Conservation (phyloP, 2,888 invertebrate species). For the Tenthredo amoena region DNA sequence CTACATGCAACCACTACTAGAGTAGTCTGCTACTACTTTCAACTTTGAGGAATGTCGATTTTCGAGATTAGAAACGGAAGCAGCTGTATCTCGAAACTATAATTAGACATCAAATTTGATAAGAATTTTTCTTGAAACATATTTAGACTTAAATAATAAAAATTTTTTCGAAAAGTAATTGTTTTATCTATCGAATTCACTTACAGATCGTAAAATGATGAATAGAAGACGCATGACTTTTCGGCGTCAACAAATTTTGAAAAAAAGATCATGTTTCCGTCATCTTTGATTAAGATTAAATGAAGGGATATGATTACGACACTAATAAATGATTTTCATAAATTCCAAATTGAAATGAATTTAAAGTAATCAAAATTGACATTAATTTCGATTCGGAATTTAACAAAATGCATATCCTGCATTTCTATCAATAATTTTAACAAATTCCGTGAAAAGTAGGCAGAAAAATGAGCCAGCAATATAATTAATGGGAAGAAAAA, state of each 20-base stretch:
- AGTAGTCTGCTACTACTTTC: constrained; percentile 4
- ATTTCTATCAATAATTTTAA: neutral
- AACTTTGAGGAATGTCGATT: neutral
- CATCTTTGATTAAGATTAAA: neutral
- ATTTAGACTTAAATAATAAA: neutral
- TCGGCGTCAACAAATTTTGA: neutral
- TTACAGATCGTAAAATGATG: neutral
- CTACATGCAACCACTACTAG: constrained; percentile 13
- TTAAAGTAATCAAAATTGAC: neutral
- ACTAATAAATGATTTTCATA: neutral
- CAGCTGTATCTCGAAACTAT: neutral
- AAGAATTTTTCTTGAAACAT: neutral
- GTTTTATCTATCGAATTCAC: neutral
- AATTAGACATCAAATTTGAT: neutral
- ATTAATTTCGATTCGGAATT: neutral
- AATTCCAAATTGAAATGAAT: neutral
- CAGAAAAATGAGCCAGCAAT: neutral
- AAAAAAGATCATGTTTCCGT: neutral
- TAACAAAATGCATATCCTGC: neutral
- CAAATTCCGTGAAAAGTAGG: no score
- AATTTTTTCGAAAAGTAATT: neutral
- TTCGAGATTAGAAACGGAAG: neutral
- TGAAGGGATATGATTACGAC: neutral
- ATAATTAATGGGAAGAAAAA: neutral
- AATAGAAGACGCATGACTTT: constrained; percentile 2